Base-by-base conservation (phyloP, 2,797 vertebrate genomes). In the Eleutherodactylus coqui region DNA sequence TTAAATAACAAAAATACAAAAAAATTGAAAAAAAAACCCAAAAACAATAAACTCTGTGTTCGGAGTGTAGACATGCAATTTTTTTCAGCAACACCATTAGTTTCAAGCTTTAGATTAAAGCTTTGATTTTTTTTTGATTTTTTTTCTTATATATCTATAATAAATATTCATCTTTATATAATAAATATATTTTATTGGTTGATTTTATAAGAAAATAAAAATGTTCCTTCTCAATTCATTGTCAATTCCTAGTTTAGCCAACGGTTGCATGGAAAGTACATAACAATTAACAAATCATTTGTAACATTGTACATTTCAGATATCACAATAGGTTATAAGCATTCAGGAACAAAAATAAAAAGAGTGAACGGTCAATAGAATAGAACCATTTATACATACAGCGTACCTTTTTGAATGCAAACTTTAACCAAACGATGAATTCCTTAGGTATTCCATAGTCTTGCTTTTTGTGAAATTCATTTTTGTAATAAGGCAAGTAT, bases 141-240 rank as follows among this genome's bases (percentile, higher is more conserved):
- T 60, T 58, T 78, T 69, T 82, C 67, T 58, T 70, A 60, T 75
- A 64, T 84, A 85, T 55, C 45, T 87, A 87, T 87, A 87, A 87
- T 87, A 87, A 87, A 87, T 87, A 87, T 87, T 87, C 82, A 81
- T 87, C 86, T 87, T 87, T 87, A 84, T 87, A 87, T 87, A 87
- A 87, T 87, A 87, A 87, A 87, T 87, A 87, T 87, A 87, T 84
- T 79, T 87, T 87, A 84, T 85, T 87, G 55, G 58, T 81, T 87
- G 81, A 77, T 86, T 86, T 86, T 82, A 77, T 82, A 82, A 55
- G 86, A 87, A 87, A 87, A 87, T 87, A 87, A 87, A 87, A 87
- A 79, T 87, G 82, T 76, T 75, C 82, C 78, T 87, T 80, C 70
- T 79, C 64, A 80, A 73, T 58, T 72, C 75, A 19, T 82, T 32